Conservation (phyloP, 2,797 vertebrate species). For the Gymnothorax javanicus region DNA sequence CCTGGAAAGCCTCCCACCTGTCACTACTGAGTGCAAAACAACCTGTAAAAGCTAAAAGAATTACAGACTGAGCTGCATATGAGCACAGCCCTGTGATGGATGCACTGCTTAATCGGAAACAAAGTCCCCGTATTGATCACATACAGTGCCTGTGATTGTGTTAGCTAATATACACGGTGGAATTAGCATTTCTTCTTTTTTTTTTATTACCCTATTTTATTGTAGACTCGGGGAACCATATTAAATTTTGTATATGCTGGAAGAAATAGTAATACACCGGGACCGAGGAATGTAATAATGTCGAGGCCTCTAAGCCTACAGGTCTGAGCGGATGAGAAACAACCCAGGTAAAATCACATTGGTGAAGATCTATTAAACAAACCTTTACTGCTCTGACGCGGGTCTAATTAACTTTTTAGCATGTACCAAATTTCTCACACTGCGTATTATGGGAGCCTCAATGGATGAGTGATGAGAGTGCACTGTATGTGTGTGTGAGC, state of each 20-base stretch:
- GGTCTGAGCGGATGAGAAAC: slow-evolving; percentile 18
- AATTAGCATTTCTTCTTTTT: slow-evolving; percentile 15
- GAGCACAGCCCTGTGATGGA: neutral
- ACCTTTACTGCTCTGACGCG: neutral
- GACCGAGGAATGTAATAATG: slow-evolving; percentile 16
- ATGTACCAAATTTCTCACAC: neutral
- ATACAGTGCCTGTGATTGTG: neutral
- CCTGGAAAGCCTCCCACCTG: neutral
- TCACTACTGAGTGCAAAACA: neutral
- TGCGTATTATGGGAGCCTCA: neutral
- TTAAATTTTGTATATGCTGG: slow-evolving; percentile 9
- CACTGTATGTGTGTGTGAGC: neutral
- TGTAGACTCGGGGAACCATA: neutral
- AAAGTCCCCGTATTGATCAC: neutral
- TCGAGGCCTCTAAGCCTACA: neutral
- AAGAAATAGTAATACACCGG: neutral
- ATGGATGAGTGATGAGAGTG: neutral
- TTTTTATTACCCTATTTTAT: neutral
- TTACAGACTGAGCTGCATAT: neutral
- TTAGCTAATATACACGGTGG: neutral
- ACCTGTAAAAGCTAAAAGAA: neutral
- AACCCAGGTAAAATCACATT: neutral
- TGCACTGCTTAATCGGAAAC: neutral
- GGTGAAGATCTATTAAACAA: neutral
- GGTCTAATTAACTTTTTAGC: slow-evolving; percentile 5